A percentile compares a stretch with the other conserved stretches of the same genome.
phyloP scores from a whole-genome alignment of 1,140 invertebrate genomes.

The Nasonia longicornis region DNA sequence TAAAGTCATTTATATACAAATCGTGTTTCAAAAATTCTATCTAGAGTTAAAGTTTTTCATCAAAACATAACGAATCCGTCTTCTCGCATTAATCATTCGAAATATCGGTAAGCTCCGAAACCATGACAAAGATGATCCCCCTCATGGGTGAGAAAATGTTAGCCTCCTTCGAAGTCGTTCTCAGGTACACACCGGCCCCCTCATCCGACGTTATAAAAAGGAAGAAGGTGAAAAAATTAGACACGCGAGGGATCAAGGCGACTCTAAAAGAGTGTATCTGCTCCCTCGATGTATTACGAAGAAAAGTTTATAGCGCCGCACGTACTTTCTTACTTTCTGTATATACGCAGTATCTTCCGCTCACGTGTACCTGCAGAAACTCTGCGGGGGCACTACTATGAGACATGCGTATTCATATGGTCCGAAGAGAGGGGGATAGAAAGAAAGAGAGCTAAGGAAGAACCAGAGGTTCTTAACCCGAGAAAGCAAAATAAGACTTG shows the following conservation, averaged over 20 bases:
- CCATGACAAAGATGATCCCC: slow-evolving; percentile 4
- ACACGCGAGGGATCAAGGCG: slow-evolving; percentile 34
- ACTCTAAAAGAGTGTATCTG: slow-evolving; percentile 12
- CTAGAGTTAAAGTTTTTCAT: slow-evolving; percentile 15
- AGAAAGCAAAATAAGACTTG: slow-evolving; percentile 61
- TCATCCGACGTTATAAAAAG: slow-evolving; percentile 24
- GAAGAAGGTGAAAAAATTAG: slow-evolving; percentile 33
- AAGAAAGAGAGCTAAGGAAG: not conserved
- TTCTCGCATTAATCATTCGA: slow-evolving; percentile 29
- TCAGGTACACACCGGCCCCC: slow-evolving; percentile 15
- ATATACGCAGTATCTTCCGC: not conserved
- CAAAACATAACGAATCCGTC: slow-evolving; percentile 9
- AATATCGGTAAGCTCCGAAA: slow-evolving; percentile 27
- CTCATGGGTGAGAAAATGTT: slow-evolving; percentile 39
- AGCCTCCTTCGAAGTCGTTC: slow-evolving; percentile 29
- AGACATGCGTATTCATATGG: not conserved
- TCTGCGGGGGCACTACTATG: slow-evolving; percentile 5
- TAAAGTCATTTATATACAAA: too few relatives aligned
- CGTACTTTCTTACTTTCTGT: slow-evolving; percentile 29
- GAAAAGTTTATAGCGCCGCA: slow-evolving; percentile 19
- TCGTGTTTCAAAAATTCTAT: not conserved
- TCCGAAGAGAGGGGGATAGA: slow-evolving; percentile 33
- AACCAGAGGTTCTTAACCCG: slow-evolving; percentile 58
- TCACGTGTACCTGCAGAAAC: not conserved
- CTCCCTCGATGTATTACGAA: not conserved